Evolutionary conservation across 35 echinoderm and acorn worm species (phyloP).

Genomic region (Apostichopus parvimensis): DNA sequence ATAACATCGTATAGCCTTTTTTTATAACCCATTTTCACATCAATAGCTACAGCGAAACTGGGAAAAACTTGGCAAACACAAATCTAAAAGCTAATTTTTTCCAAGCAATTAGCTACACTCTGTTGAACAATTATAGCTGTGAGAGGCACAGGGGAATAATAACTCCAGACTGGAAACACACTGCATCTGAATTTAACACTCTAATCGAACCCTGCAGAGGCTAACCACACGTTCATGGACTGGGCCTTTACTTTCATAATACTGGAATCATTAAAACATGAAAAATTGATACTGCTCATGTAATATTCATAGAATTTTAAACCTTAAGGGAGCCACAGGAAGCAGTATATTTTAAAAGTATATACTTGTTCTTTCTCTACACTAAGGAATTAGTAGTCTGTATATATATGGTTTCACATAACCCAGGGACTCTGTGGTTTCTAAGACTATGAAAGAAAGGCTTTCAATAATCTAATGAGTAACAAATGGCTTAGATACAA

Average conservation of each 20-base stretch:
- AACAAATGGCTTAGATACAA: too few relatives aligned
- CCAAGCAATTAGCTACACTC: slow-evolving; percentile 36
- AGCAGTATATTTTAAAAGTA: background rate
- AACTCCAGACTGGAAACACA: slow-evolving; percentile 6
- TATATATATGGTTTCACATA: background rate
- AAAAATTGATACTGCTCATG: slow-evolving; percentile 34
- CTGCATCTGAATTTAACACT: background rate
- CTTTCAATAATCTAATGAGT: too few relatives aligned
- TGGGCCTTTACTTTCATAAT: background rate
- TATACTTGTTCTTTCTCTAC: background rate
- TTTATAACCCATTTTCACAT: too few relatives aligned
- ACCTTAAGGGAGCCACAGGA: slow-evolving; percentile 11
- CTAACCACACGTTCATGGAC: background rate
- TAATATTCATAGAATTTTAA: slow-evolving; percentile 23
- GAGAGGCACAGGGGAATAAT: background rate
- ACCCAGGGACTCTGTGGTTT: background rate
- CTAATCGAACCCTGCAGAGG: slow-evolving; percentile 3
- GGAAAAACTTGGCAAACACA: background rate
- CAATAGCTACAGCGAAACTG: too few relatives aligned
- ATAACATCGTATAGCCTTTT: too few relatives aligned
- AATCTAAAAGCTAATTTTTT: slow-evolving; percentile 5
- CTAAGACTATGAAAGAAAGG: background rate
- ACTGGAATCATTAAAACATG: slow-evolving; percentile 10
- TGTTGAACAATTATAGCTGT: slow-evolving; percentile 33
- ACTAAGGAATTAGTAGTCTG: background rate